Percentiles rank a stretch among this genome's conserved stretches.
phyloP scores from a whole-genome alignment of 2,797 vertebrate species.

The Enteromius anoplus region DNA sequence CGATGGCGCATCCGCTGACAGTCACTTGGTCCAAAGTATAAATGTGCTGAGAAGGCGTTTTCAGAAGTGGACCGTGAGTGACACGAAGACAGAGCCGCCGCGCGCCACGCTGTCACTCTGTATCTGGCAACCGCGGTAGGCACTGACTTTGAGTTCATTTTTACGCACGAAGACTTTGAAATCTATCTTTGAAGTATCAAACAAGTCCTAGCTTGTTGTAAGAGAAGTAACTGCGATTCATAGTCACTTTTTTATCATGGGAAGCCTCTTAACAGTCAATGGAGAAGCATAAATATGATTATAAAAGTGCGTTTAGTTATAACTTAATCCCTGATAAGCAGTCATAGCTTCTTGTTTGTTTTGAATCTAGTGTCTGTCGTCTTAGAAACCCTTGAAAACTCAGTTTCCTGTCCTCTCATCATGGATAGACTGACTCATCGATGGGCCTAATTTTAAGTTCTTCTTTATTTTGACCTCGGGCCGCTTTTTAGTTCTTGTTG shows the following conservation, averaged over 20 bases:
- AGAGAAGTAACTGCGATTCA: neutral
- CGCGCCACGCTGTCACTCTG: slow-evolving; percentile 23
- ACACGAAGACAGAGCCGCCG: slow-evolving; percentile 23
- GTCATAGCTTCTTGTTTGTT: neutral
- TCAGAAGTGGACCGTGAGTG: slow-evolving; percentile 7
- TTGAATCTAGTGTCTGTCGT: neutral
- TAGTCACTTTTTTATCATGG: neutral
- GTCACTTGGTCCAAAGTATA: slow-evolving; percentile 32
- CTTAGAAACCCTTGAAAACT: neutral
- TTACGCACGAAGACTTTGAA: neutral
- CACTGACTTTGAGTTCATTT: neutral
- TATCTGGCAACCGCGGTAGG: slow-evolving; percentile 27
- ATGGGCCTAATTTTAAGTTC: neutral
- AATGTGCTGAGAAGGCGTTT: slow-evolving; percentile 30
- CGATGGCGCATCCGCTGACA: slow-evolving; percentile 12
- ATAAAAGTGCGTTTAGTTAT: neutral
- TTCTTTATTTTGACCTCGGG: neutral
- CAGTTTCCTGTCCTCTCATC: neutral
- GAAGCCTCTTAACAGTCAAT: neutral
- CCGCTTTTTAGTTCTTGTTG: neutral
- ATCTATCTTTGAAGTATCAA: neutral
- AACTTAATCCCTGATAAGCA: neutral
- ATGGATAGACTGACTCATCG: slow-evolving; percentile 33
- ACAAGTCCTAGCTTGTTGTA: neutral
- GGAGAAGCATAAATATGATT: neutral